These are phyloP conservation scores for Aphelenchoides fujianensis DNA, from an alignment of 1,140 invertebrate species.

Conservation along the genomic window DNA sequence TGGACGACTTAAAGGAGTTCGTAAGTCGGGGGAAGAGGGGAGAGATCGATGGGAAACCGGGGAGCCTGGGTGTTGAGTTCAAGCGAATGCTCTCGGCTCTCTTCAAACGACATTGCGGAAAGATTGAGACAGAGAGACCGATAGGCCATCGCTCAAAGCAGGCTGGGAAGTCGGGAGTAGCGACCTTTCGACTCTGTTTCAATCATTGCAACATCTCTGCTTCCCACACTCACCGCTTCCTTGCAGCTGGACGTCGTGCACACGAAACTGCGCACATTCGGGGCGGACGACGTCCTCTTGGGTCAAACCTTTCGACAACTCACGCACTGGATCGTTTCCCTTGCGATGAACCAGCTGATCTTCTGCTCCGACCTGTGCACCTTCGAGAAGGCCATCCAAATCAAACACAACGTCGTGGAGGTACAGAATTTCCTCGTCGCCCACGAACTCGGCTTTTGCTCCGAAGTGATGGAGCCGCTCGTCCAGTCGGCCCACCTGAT, in stretches of 20 bases:
- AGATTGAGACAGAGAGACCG: too few species aligned
- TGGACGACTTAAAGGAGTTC: constrained; percentile 60
- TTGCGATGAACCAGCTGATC: constrained; percentile 85
- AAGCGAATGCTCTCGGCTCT: too few species aligned
- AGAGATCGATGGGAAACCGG: too few species aligned
- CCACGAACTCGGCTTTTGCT: constrained; percentile 68
- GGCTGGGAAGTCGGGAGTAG: too few species aligned
- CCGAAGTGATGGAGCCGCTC: constrained; percentile 77
- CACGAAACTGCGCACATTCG: constrained; percentile 70
- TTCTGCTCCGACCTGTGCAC: constrained; percentile 93
- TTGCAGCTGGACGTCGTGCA: constrained; percentile 69
- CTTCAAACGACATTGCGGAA: too few species aligned
- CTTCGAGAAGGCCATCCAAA: constrained; percentile 95
- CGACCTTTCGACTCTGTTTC: constrained; percentile 54
- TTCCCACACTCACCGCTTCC: too few species aligned
- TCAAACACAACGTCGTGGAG: constrained; percentile 68
- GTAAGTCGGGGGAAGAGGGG: too few species aligned
- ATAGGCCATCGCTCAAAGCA: too few species aligned
- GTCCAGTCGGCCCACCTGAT: constrained; percentile 90
- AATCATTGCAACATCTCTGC: constrained; percentile 63
- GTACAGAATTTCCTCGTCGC: constrained; percentile 50
- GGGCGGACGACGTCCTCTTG: constrained; percentile 74
- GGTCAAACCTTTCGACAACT: constrained; percentile 79
- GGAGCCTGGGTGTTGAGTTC: too few species aligned
- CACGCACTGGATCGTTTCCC: constrained; percentile 89